Evolutionary conservation across 2,113 vertebrate species (phyloP), one percentile per base, ranked within the genome.

Genomic region (Kryptolebias marmoratus): DNA sequence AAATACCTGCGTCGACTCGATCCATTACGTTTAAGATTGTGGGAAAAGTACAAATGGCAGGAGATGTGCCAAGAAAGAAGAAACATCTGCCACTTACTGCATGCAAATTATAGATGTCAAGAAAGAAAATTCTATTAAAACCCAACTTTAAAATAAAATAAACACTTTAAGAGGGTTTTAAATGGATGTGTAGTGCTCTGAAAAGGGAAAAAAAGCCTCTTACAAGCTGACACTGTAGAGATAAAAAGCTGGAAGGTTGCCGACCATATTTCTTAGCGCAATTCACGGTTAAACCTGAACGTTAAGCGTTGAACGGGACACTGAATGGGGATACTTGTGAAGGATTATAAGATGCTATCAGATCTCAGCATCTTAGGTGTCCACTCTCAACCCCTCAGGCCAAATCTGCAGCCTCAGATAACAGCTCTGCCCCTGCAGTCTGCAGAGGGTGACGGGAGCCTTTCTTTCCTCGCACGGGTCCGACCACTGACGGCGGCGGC

Each of bases 271-370:
- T 79, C 77, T 74, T 36, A 54, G 64, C 71, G 83, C 88, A 87
- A 87, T 84, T 87, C 85, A 85, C 69, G 53, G 75, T 63, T 80
- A 83, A 87, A 53, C 83, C 59, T 86, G 53, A 75, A 80, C 81
- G 86, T 88, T 50, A 71, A 75, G 78, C 55, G 66, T 53, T 71
- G 64, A 74, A 71, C 64, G 62, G 82, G 72, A 71, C 70, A 61
- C 62, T 64, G 63, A 48, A 72, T 45, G 63, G 79, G 73, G 68
- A 60, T 57, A 70, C 70, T 75, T 80, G 69, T 67, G 64, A 75
- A 30, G 79, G 86, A 88, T 88, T 88, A 87, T 48, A 57, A 60
- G 56, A 81, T 80, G 88, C 78, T 85, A 91, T 87, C 89, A 89
- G 82, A 73, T 79, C 81, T 85, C 83, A 81, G 77, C 80, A 85